Evolutionary conservation across 2,888 invertebrate genomes (phyloP), one percentile per base, ranked within the genome.

Genomic region (Limnephilus lunatus): DNA sequence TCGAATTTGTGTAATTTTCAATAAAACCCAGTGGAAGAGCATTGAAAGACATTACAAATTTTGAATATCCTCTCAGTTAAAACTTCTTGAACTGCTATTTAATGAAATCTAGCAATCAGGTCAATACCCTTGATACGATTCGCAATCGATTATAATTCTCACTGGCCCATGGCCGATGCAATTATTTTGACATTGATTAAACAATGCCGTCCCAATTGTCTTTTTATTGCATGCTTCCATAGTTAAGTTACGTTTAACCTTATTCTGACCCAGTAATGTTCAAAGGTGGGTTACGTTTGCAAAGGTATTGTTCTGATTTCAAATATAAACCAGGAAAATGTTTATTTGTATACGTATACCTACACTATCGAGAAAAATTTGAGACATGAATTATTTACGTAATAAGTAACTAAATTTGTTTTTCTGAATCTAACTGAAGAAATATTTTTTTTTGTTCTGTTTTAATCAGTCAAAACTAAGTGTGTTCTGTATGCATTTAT

Each of bases 101-200:
- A n/a, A 9, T 68, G 5, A 68, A 68, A 19, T 25, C 19, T 68
- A 25, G 25, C 25, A 88, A 25, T 88, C 88, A 80, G 88, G 88
- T 80, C 80, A 53, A 86, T 86, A 53, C 30, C 53, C 30, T 86
- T 85, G 81, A 9, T 91, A 68, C 35, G 35, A n/a, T 86, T 86
- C 12, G 30, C 2, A n/a, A n/a, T 48, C 68, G 9, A 68, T 68
- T 68, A 9, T 9, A n/a, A 39, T 86, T 25, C n/a, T 89, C 12
- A 89, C n/a, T 80, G 81, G 88, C 19, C 35, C 88, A 89, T 9
- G 80, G 88, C 88, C 80, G 35, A 81, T 80, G 80, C 88, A 80
- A 19, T 68, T 68, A 68, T 89, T 89, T 81, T 81, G 80, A 89
- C 88, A 89, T 81, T 35, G 39, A 86, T 44, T 44, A 30, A 86